A percentile compares a stretch with the other conserved stretches of the same genome.
Conservation (phyloP, 2,888 invertebrate genomes). For the Cryptus armator region DNA sequence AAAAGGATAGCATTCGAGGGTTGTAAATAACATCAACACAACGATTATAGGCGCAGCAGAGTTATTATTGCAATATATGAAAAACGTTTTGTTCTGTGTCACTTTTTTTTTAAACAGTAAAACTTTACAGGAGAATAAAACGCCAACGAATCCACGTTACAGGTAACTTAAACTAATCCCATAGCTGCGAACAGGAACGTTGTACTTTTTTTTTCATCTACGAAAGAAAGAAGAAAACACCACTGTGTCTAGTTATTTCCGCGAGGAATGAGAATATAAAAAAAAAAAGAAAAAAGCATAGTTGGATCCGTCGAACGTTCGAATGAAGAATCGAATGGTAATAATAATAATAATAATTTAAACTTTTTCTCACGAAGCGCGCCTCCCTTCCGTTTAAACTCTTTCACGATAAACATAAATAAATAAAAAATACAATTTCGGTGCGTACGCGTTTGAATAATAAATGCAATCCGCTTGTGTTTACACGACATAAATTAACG, state of each 20-base stretch:
- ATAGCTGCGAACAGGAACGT: constrained; percentile 68
- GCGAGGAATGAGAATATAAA: constrained; percentile 33
- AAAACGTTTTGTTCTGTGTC: constrained; percentile 2
- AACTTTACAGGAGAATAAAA: constrained; percentile 38
- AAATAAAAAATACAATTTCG: constrained; percentile 72
- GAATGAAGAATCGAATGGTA: constrained; percentile 15
- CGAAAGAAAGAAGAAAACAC: constrained; percentile 37
- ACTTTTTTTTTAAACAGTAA: constrained; percentile 16
- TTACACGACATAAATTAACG: constrained; percentile 65
- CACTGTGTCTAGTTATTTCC: constrained; percentile 40
- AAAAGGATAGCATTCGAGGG: neutral
- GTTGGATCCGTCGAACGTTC: constrained; percentile 37
- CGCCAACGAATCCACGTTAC: constrained; percentile 49
- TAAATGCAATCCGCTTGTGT: constrained; percentile 41
- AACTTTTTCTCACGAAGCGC: constrained; percentile 46
- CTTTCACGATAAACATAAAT: constrained; percentile 73
- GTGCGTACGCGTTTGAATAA: constrained; percentile 39
- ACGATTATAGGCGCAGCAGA: constrained; percentile 22
- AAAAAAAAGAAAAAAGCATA: constrained; percentile 2
- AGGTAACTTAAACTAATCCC: constrained; percentile 60
- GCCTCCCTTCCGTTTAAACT: constrained; percentile 39
- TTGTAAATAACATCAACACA: neutral
- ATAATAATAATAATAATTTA: constrained; percentile 71
- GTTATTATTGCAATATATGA: constrained; percentile 40
- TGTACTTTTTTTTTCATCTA: constrained; percentile 56